phyloP scores from a whole-genome alignment of 2,888 invertebrate genomes.

The Heteromurus nitidus region DNA sequence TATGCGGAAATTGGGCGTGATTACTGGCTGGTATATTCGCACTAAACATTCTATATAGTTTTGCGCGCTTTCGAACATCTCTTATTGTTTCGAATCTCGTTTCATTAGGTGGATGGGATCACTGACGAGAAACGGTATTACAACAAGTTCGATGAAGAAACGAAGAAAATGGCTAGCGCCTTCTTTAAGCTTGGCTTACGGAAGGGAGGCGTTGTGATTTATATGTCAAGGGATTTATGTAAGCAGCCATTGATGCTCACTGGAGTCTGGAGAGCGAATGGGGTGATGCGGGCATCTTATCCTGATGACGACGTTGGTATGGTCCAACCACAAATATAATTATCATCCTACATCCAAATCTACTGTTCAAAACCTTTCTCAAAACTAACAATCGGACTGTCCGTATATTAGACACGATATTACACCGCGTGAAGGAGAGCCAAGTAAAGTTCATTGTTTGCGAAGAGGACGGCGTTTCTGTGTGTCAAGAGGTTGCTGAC shows the following conservation, averaged over 20 bases:
- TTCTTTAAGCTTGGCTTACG: background rate
- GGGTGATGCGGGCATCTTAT: constrained; percentile 37
- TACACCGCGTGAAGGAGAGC: constrained; percentile 33
- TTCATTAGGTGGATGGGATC: background rate
- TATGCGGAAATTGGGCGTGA: constrained; percentile 42
- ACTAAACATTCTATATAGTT: too few relatives aligned
- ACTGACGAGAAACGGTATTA: background rate
- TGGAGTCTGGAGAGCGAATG: constrained; percentile 38
- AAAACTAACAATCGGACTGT: too few relatives aligned
- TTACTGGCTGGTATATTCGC: constrained; percentile 64
- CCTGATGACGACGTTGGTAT: constrained; percentile 14
- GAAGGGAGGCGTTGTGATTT: constrained; percentile 35
- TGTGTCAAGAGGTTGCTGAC: constrained; percentile 42
- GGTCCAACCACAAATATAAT: too few relatives aligned
- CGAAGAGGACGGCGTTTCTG: constrained; percentile 54
- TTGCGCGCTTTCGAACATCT: too few relatives aligned
- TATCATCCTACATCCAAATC: too few relatives aligned
- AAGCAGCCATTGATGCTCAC: constrained; percentile 16
- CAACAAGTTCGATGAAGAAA: background rate
- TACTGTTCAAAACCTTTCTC: too few relatives aligned
- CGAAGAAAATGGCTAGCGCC: background rate
- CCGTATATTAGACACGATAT: constrained; percentile 62
- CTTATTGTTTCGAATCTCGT: too few relatives aligned
- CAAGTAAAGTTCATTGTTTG: constrained; percentile 63
- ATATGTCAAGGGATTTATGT: constrained; percentile 9